Conservation (phyloP, 2,888 invertebrate genomes). For the Drosophila mayaguana region DNA sequence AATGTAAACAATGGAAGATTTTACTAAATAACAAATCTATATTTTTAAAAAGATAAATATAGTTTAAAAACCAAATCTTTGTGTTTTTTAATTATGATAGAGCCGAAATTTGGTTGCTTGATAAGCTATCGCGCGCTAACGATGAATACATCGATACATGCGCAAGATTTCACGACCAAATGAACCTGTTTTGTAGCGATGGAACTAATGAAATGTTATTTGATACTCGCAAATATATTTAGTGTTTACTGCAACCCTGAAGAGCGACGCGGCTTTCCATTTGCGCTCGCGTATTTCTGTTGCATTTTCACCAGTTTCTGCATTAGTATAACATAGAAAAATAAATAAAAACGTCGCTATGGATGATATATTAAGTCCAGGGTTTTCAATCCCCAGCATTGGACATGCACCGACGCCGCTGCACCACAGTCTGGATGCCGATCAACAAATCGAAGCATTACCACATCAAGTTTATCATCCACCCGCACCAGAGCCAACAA, state of each 20-base stretch:
- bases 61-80: not conserved
- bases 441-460: constrained; percentile 91
- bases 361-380: constrained; percentile 97
- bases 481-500: constrained; percentile 86
- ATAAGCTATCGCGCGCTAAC: too few species aligned
- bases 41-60: not conserved
- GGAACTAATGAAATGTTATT: constrained; percentile 6
- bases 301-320: constrained; percentile 22
- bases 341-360: constrained; percentile 84
- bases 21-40: not conserved
- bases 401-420: constrained; percentile 89
- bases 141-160: constrained; percentile 7
- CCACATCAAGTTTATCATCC: constrained; percentile 93
- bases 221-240: not conserved
- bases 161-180: not conserved
- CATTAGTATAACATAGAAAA: not conserved
- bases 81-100: too few species aligned
- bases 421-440: constrained; percentile 94
- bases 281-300: constrained; percentile 22
- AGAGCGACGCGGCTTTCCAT: constrained; percentile 62
- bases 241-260: constrained; percentile 33
- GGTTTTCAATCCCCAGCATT: constrained; percentile 95
- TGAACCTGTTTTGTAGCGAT: not conserved
- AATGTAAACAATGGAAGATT: not conserved
- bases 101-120: too few species aligned